Evolutionary conservation across 2,797 vertebrate genomes (phyloP), one percentile per base, ranked within the genome.

Genomic region (Pogonophryne albipinna): DNA sequence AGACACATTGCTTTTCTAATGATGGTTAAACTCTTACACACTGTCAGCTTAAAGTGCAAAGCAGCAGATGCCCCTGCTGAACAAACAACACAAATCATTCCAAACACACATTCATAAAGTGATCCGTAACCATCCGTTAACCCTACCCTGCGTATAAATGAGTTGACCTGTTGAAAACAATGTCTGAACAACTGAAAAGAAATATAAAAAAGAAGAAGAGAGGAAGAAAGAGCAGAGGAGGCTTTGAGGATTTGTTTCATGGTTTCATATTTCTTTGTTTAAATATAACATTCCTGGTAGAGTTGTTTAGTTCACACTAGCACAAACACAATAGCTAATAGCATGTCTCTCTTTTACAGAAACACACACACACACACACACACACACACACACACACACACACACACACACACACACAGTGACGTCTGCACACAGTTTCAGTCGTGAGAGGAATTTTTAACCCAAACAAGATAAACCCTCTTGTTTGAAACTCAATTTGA

Each of bases 401-500:
- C 42, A 47, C 44, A 31, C 65, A 75, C 42, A n/a, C n/a, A n/a
- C n/a, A n/a, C 44, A 31, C 65, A 75, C 42, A 47, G 10, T 45
- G 61, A 83, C 53, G 41, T 73, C 41, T 17, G 2, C 42, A 41
- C 38, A 23, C 65, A 16, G 7, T 16, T 69, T 38, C 69, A 72
- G 55, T 56, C 74, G 51, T 85, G 83, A 85, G 83, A 89, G 72
- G 80, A 85, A 89, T 79, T 66, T 34, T 20, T 15, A 87, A 89
- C 59, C 66, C 66, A 89, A 91, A 91, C 83, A 84, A 71, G 78
- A 83, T 84, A 78, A 89, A 82, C 66, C 81, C 66, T 72, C 42
- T 19, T 90, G 87, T 92, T 90, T 89, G 82, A 61, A 85, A 78
- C 77, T 82, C 14, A 27, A 79, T 87, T 82, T 85, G 34, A 83